These are phyloP conservation scores for Ephydatia muelleri DNA, from an alignment of 37 sponge, comb jelly and placozoan species.

Conservation along the genomic window DNA sequence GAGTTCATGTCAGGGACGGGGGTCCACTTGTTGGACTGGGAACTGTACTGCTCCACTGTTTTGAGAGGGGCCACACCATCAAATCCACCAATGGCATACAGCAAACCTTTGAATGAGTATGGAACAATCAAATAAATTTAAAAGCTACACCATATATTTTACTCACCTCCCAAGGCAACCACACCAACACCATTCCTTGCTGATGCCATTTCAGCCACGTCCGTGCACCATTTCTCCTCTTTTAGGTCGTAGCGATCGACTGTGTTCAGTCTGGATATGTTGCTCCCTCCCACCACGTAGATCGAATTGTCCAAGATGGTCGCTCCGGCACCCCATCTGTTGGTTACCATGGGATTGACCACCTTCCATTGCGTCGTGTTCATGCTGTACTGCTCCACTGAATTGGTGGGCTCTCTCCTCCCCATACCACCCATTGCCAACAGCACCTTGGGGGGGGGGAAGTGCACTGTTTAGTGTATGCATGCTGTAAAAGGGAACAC, in stretches of 20 bases:
- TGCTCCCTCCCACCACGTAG: conserved; percentile 73
- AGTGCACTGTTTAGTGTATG: neutral
- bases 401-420: conserved; percentile 42
- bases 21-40: conserved; percentile 43
- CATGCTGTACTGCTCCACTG: conserved; percentile 40
- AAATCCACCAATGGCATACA: conserved; percentile 73
- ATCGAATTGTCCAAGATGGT: conserved; percentile 39
- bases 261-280: conserved; percentile 56
- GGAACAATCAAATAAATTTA: neutral
- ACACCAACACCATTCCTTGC: conserved; percentile 73
- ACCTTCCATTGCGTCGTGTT: conserved; percentile 37
- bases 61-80: conserved; percentile 65
- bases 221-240: conserved; percentile 37
- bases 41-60: conserved; percentile 45
- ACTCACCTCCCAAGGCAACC: conserved; percentile 34
- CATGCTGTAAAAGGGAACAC: neutral
- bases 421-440: conserved; percentile 71
- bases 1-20: conserved; percentile 42
- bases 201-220: conserved; percentile 31
- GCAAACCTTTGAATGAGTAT: conserved; percentile 22
- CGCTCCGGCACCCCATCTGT: conserved; percentile 63
- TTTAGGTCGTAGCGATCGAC: conserved; percentile 59
- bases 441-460: conserved; percentile 26
- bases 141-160: neutral
- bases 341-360: conserved; percentile 42